Evolutionary conservation across 1,140 invertebrate genomes (phyloP), one percentile per base, ranked within the genome.

Genomic region (Diabrotica undecimpunctata): DNA sequence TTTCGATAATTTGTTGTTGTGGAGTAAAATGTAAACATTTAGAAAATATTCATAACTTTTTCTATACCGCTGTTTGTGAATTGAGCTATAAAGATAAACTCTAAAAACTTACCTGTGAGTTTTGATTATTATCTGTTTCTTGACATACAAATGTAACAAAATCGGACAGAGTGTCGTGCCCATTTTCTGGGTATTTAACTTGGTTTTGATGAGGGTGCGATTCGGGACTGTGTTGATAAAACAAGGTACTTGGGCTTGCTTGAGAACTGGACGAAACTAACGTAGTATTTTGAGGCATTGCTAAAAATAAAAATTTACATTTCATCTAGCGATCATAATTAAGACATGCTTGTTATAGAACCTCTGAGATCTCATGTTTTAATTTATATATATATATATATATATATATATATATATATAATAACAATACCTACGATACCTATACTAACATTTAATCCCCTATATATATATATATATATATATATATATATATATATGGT

Each of bases 101-200:
- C 41, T 46, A 13, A 13, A 39, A 13, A 37, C 75, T 78, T 84
- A 92, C 91, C 86, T 92, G 91, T 76, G 88, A 83, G 75, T 87
- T 85, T 80, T 90, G 89, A 65, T 91, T 88, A 70, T 90, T 90
- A 72, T 93, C 90, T 52, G 91, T 90, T 80, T 97, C 95, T 81
- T 97, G 94, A 78, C 95, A 97, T 54, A 97, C 95, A 74, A 97
- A 93, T 39, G 94, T 97, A 39, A 97, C 95, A 81, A 97, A 97
- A 80, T 98, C 95, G 0, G 94, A 93, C 62, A 98, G 87, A 0
- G 93, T 95, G 79, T 97, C 95, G 78, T 95, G 78, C 39, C 89
- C 88, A 74, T 91, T 91, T 74, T 92, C 90, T 37, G 90, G 89
- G 72, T 93, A 93, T 78, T 91, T 91, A 55, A 87, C 86, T 64